Conservation (phyloP, 2,113 vertebrate genomes). For the Aptenodytes patagonicus region DNA sequence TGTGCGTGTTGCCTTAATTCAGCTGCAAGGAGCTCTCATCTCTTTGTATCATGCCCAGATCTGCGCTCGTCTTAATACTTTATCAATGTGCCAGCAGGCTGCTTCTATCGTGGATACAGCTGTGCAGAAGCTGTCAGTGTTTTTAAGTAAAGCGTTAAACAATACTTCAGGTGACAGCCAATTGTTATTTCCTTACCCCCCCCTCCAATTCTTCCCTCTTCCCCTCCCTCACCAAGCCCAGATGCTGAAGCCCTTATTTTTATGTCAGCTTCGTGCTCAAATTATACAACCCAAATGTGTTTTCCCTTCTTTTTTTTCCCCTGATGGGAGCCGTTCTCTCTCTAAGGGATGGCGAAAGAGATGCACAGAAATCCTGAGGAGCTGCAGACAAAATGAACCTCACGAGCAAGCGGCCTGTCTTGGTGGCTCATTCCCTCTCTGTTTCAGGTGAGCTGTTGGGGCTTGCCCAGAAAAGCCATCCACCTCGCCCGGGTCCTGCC, state of each 20-base stretch:
- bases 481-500: background rate
- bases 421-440: background rate
- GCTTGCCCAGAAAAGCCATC: background rate
- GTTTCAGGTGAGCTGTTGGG: background rate
- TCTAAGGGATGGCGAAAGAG: background rate
- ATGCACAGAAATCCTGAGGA: background rate
- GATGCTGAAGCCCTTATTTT: background rate
- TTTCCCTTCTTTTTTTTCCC: background rate
- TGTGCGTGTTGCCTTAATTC: background rate
- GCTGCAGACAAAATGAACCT: background rate
- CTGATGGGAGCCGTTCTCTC: background rate
- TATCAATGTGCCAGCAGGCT: slow-evolving; percentile 39
- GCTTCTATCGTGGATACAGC: background rate
- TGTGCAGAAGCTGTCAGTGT: background rate
- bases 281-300: background rate
- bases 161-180: slow-evolving; percentile 16
- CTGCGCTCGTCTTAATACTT: background rate
- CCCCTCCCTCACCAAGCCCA: background rate
- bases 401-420: accelerated
- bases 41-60: background rate
- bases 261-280: background rate
- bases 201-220: background rate
- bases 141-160: slow-evolving; percentile 34
- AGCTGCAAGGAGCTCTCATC: background rate
- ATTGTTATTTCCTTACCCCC: background rate